phyloP scores from a whole-genome alignment of 2,888 invertebrate species.

The Scotopteryx bipunctaria region DNA sequence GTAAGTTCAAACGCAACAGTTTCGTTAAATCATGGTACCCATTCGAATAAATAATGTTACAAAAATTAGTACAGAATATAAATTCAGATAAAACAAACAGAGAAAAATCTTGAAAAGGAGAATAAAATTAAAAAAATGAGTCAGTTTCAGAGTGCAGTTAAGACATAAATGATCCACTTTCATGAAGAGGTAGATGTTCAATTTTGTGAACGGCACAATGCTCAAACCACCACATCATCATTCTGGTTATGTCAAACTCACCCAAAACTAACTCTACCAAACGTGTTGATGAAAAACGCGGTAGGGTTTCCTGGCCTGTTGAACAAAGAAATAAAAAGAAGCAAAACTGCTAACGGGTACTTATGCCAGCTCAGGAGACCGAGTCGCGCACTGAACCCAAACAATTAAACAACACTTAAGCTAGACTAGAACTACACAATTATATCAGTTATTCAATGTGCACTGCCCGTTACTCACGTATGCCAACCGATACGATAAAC shows the following conservation, averaged over 20 bases:
- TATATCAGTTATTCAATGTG: constrained; percentile 20
- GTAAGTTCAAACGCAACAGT: constrained; percentile 37
- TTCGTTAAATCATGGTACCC: constrained; percentile 28
- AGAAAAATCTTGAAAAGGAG: constrained; percentile 38
- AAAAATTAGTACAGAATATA: constrained; percentile 35
- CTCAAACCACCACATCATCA: constrained; percentile 79
- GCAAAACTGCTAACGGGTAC: constrained; percentile 69
- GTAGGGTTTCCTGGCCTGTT: constrained; percentile 88
- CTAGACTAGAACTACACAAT: constrained; percentile 27
- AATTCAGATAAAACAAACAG: constrained; percentile 32
- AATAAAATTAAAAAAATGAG: constrained; percentile 59
- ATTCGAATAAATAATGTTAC: constrained; percentile 28
- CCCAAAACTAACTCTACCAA: constrained; percentile 88
- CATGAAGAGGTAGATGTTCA: constrained; percentile 70
- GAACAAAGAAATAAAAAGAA: constrained; percentile 85
- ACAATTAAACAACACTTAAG: constrained; percentile 54
- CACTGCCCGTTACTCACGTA: constrained; percentile 44
- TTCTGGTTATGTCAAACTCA: constrained; percentile 85
- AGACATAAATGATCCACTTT: constrained; percentile 69
- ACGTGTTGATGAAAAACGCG: constrained; percentile 88
- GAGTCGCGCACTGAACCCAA: constrained; percentile 64
- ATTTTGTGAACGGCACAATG: constrained; percentile 76
- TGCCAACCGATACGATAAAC: constrained; percentile 30
- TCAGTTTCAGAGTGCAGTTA: constrained; percentile 81
- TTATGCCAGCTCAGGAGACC: constrained; percentile 68